These are phyloP conservation scores for Eulemur mongoz DNA, from an alignment of 2,797 vertebrate genomes.

Conservation along the genomic window DNA sequence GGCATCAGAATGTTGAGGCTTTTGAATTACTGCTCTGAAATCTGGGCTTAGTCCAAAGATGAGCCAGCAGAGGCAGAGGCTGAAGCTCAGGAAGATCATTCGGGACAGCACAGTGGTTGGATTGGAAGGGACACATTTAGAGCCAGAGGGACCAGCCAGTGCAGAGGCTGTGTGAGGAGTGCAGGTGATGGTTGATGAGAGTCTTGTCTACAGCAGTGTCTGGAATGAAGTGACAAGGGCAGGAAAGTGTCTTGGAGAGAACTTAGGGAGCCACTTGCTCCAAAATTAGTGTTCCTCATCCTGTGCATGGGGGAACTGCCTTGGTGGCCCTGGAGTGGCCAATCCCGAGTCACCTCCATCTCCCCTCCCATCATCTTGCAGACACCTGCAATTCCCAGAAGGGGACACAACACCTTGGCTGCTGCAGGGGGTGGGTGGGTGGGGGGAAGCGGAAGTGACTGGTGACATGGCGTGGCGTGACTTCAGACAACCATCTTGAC, in stretches of 20 bases:
- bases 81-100: not conserved
- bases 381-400: not conserved
- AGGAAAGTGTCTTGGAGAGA: not conserved
- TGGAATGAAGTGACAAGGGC: not conserved
- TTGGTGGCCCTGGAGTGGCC: not conserved
- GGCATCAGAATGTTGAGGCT: not conserved
- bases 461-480: accelerated
- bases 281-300: not conserved
- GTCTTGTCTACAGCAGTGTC: no score
- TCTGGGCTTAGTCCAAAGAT: not conserved
- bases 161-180: not conserved
- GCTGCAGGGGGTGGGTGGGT: not conserved
- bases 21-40: not conserved
- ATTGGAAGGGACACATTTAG: not conserved
- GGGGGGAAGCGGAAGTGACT: not conserved
- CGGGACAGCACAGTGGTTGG: accelerated
- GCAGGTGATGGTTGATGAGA: not conserved
- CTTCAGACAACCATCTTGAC: not conserved
- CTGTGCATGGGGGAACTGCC: not conserved
- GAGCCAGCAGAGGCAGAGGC: not conserved
- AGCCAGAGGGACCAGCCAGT: not conserved
- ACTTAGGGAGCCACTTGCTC: not conserved
- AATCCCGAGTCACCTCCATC: accelerated
- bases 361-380: not conserved
- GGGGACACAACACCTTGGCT: not conserved